Base-by-base conservation (phyloP, 2,888 invertebrate species). In the Eupeodes luniger region DNA sequence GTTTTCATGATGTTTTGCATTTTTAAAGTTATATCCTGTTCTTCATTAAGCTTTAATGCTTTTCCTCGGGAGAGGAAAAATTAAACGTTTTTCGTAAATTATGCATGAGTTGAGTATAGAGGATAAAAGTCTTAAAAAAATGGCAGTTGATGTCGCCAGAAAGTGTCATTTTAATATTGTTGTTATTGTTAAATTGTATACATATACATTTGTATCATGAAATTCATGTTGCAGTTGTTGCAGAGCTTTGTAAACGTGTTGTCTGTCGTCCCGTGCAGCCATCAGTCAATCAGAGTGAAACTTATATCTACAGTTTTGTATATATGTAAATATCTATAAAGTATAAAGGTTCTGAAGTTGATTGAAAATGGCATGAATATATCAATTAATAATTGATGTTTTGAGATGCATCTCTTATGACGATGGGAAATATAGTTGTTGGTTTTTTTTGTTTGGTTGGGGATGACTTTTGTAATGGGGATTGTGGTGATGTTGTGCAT, bases 11-110 rank as follows among this genome's bases (percentile, higher is more conserved):
- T 59, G 12, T 69, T 47, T 69, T 40, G 40, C 9, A 40, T 40
- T 40, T 40, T 40, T 64, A 11, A 67, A 80, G 64, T 70, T 55
- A 66, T 81, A 51, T 77, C 81, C 85, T 85, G 85, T 57, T 77
- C 64, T 76, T 81, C 85, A 81, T 85, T 85, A 85, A 70, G 51
- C 47, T 74, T 85, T 34, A 61, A 85, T 77, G 47, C 51, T 27
- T 70, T 77, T 66, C 72, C 81, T 72, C 53, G 64, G 59, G 81
- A 61, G 85, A 81, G 81, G 64, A 76, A 66, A 77, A 81, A 81
- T 85, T 85, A 85, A 85, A 85, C 77, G 85, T 62, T 85, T 85
- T 77, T 72, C 47, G 66, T 81, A 72, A 85, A 72, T 81, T 85
- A 85, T 85, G 70, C 81, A 85, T 81, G 81, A 85, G 1, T 27